Percentiles rank a stretch among this genome's conserved stretches.
Conservation (phyloP, 2,888 invertebrate genomes). For the Escarpia spicata region DNA sequence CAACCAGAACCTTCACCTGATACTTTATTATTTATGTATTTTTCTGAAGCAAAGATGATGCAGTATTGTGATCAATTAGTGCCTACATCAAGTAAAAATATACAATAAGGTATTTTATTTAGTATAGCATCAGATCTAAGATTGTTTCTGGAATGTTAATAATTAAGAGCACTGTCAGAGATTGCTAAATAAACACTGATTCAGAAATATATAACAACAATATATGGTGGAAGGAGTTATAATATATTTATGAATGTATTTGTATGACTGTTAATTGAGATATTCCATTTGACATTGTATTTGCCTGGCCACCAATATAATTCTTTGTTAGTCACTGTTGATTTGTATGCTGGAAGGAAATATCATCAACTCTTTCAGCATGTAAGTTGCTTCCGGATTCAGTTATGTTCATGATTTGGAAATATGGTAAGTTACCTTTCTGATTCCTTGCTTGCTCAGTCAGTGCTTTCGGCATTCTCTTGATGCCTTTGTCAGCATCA, state of each 20-base stretch:
- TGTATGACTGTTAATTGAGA: background rate
- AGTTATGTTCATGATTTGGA: too few species aligned
- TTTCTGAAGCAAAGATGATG: background rate
- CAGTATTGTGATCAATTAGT: background rate
- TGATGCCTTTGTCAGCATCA: too few species aligned
- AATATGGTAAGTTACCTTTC: too few species aligned
- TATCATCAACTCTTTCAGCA: background rate
- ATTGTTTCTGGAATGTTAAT: background rate
- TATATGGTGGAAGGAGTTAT: background rate
- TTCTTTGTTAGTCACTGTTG: background rate
- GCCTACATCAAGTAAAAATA: background rate
- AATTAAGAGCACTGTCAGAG: background rate
- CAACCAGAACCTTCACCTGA: background rate
- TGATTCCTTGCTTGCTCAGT: too few species aligned
- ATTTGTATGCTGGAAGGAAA: background rate
- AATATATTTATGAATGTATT: background rate
- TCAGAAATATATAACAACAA: background rate
- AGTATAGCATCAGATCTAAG: background rate
- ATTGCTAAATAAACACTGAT: background rate
- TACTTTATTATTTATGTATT: background rate
- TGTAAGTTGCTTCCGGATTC: too few species aligned
- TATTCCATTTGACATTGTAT: background rate
- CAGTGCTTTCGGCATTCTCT: too few species aligned
- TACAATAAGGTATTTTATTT: background rate
- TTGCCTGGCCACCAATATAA: background rate